A percentile compares a stretch with the other conserved stretches of the same genome.
These are phyloP conservation scores for Acholoe squamosa DNA, from an alignment of 2,888 invertebrate species.

Conservation along the genomic window DNA sequence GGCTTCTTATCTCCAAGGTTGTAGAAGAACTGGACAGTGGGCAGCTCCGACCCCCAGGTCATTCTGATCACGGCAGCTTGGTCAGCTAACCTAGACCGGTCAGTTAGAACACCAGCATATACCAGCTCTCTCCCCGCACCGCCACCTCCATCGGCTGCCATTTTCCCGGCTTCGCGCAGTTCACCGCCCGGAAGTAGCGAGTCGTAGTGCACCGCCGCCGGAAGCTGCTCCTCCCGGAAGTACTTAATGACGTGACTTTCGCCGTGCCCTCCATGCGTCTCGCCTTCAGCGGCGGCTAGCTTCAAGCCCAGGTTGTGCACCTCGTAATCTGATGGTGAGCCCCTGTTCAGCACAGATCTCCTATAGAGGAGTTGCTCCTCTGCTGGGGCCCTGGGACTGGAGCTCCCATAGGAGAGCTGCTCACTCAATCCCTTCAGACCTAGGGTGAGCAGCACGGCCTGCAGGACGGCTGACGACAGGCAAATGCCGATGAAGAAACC, in stretches of 20 bases:
- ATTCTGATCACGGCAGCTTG: constrained; percentile 39
- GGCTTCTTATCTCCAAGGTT: neutral
- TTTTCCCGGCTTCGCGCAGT: neutral
- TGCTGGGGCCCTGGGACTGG: neutral
- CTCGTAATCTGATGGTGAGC: constrained; percentile 12
- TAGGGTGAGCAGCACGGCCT: neutral
- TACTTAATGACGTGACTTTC: constrained; percentile 57
- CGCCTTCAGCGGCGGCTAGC: constrained; percentile 3
- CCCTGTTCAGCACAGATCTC: neutral
- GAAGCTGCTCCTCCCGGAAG: neutral
- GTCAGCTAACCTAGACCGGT: neutral
- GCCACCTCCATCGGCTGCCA: neutral
- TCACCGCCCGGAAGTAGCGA: neutral
- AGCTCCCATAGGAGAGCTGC: too few species aligned
- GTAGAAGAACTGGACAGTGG: constrained; percentile 51
- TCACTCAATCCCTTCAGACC: neutral
- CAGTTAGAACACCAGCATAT: constrained; percentile 36
- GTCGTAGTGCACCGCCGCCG: neutral
- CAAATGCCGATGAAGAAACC: constrained; percentile 55
- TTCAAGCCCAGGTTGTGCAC: constrained; percentile 44
- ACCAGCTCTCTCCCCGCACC: neutral
- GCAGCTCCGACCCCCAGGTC: constrained; percentile 50
- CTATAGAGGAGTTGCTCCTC: neutral
- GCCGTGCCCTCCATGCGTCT: neutral
- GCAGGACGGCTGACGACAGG: constrained; percentile 33